phyloP scores from a whole-genome alignment of 2,888 invertebrate species.

The Anaspis maculata region DNA sequence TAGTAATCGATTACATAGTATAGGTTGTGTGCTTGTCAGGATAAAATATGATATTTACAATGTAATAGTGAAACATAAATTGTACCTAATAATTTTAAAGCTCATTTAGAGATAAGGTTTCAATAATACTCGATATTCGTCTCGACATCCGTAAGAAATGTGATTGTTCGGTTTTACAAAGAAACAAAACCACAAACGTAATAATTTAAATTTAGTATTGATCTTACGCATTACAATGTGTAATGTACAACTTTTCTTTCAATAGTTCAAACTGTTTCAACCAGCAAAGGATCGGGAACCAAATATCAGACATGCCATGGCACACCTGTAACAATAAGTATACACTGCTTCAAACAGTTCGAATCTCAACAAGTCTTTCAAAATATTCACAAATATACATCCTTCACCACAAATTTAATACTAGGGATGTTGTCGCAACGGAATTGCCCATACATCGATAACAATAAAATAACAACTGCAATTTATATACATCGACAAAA shows the following conservation, averaged over 20 bases:
- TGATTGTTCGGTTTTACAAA: background rate
- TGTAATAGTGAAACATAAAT: slow-evolving; percentile 41
- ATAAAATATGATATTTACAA: slow-evolving; percentile 45
- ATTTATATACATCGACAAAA: slow-evolving; percentile 44
- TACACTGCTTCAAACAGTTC: slow-evolving; percentile 30
- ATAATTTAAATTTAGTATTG: background rate
- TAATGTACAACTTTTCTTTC: slow-evolving; percentile 35
- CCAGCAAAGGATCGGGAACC: slow-evolving; percentile 24
- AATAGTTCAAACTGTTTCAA: slow-evolving; percentile 34
- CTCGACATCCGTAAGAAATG: slow-evolving; percentile 3
- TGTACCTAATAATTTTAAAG: slow-evolving; percentile 42
- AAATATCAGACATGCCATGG: no score
- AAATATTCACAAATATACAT: slow-evolving; percentile 44
- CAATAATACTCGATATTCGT: no score
- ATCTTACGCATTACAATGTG: no score
- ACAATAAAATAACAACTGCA: slow-evolving; percentile 43
- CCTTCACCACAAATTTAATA: slow-evolving; percentile 40
- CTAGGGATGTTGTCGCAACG: slow-evolving; percentile 36
- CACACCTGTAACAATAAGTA: no score
- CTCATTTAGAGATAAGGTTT: slow-evolving; percentile 32
- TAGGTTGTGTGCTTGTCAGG: slow-evolving; percentile 43
- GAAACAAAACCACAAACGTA: background rate
- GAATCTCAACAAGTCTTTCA: slow-evolving; percentile 29
- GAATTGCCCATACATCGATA: slow-evolving; percentile 33
- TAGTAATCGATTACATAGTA: slow-evolving; percentile 46